Evolutionary conservation across 53 echinoderm and acorn worm genomes (phyloP).

Genomic region (Holothuria scabra): DNA sequence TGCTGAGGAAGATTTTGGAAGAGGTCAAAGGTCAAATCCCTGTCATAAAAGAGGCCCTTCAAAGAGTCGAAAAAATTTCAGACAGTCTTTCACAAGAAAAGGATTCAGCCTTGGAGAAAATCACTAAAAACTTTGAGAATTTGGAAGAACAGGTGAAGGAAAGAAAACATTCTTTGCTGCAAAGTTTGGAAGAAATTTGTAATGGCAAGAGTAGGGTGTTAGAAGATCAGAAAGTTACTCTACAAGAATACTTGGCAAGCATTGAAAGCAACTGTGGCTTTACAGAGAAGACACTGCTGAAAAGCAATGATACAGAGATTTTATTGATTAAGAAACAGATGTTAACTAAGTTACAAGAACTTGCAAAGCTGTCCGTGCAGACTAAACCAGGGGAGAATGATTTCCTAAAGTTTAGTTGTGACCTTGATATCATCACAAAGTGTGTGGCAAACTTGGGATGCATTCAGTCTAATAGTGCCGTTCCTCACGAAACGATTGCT

Average conservation of each 20-base stretch:
- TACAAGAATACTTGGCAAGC: constrained; percentile 78
- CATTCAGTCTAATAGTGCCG: constrained; percentile 90
- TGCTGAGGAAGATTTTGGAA: constrained; percentile 75
- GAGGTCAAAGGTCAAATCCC: constrained; percentile 91
- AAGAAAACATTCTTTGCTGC: constrained; percentile 74
- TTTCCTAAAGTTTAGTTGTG: constrained; percentile 77
- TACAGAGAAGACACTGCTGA: constrained; percentile 87
- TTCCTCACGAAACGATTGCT: constrained; percentile 87
- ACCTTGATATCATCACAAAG: constrained; percentile 75
- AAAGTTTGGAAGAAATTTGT: constrained; percentile 78
- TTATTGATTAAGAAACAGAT: constrained; percentile 94
- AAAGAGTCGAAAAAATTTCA: constrained; percentile 72
- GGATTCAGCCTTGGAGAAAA: constrained; percentile 72
- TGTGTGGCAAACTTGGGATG: constrained; percentile 81
- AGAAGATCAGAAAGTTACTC: constrained; percentile 71
- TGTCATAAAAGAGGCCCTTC: constrained; percentile 85
- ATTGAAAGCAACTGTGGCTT: constrained; percentile 93
- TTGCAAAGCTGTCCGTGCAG: constrained; percentile 73
- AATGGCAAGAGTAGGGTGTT: constrained; percentile 84
- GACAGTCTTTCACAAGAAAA: constrained; percentile 79
- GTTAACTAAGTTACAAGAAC: constrained; percentile 84
- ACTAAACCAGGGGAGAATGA: constrained; percentile 94
- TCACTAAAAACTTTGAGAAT: constrained; percentile 72
- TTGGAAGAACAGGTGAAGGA: constrained; percentile 80
- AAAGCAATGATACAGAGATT: constrained; percentile 89